These are phyloP conservation scores for Cyclophora punctaria DNA, from an alignment of 2,888 invertebrate species.

Conservation along the genomic window DNA sequence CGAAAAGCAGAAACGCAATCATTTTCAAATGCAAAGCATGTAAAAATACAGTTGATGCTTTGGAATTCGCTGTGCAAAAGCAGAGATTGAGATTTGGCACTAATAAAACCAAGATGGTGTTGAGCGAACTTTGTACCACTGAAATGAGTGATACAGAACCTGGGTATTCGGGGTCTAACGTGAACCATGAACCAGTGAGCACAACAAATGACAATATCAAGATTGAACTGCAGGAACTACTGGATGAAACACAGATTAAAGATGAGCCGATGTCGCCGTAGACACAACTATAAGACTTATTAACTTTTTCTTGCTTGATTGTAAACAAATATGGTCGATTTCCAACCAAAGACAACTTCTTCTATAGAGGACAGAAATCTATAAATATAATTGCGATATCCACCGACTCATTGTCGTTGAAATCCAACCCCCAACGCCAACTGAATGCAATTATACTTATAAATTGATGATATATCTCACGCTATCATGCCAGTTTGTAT, in stretches of 20 bases:
- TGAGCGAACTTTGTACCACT: slow-evolving; percentile 55
- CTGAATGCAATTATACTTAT: too few species aligned
- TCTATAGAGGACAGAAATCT: too few species aligned
- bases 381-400: too few species aligned
- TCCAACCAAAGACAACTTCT: too few species aligned
- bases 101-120: slow-evolving; percentile 38
- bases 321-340: too few species aligned
- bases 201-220: slow-evolving; percentile 37
- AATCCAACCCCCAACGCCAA: too few species aligned
- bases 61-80: slow-evolving; percentile 47
- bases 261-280: slow-evolving; percentile 30
- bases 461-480: too few species aligned
- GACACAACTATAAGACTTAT: slow-evolving; percentile 15
- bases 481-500: too few species aligned
- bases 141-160: slow-evolving; percentile 54
- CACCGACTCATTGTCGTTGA: too few species aligned
- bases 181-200: slow-evolving; percentile 31
- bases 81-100: slow-evolving; percentile 33
- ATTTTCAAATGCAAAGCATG: slow-evolving; percentile 49
- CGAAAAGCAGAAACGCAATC: slow-evolving; percentile 36
- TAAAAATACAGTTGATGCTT: slow-evolving; percentile 28
- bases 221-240: slow-evolving; percentile 10
- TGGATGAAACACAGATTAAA: slow-evolving; percentile 23
- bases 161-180: slow-evolving; percentile 19
- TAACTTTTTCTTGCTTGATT: too few species aligned